phyloP scores from a whole-genome alignment of 2,888 invertebrate species.

The Capitulum mitella region DNA sequence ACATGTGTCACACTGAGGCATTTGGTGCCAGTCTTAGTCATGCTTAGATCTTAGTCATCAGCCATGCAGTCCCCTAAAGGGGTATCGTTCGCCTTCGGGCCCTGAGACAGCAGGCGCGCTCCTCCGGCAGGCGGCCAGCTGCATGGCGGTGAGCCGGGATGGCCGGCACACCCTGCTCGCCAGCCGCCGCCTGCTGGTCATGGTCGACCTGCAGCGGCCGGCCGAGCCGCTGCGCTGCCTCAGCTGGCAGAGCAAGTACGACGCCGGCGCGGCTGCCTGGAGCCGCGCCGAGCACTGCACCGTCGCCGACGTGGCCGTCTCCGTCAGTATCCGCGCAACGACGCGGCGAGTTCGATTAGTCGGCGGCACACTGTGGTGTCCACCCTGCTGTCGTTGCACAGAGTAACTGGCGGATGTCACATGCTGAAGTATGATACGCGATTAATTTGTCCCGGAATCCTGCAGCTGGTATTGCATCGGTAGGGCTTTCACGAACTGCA shows the following conservation, averaged over 20 bases:
- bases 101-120: background rate
- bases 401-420: background rate
- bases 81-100: no score
- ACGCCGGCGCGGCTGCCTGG: conserved; percentile 11
- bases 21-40: background rate
- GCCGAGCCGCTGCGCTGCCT: background rate
- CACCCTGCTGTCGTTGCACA: background rate
- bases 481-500: no score
- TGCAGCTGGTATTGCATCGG: no score
- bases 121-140: background rate
- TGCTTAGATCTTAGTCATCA: no score
- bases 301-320: background rate
- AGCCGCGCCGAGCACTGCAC: background rate
- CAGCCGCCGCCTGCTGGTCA: conserved; percentile 9
- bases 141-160: background rate
- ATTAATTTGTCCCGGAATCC: no score
- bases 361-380: no score
- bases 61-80: no score
- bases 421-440: background rate
- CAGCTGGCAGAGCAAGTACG: conserved; percentile 19
- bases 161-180: conserved; percentile 7
- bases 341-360: no score
- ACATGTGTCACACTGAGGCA: background rate
- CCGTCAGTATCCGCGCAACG: background rate
- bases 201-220: conserved; percentile 20